These are phyloP conservation scores for Operophtera brumata DNA, from an alignment of 2,888 invertebrate species.

Conservation along the genomic window DNA sequence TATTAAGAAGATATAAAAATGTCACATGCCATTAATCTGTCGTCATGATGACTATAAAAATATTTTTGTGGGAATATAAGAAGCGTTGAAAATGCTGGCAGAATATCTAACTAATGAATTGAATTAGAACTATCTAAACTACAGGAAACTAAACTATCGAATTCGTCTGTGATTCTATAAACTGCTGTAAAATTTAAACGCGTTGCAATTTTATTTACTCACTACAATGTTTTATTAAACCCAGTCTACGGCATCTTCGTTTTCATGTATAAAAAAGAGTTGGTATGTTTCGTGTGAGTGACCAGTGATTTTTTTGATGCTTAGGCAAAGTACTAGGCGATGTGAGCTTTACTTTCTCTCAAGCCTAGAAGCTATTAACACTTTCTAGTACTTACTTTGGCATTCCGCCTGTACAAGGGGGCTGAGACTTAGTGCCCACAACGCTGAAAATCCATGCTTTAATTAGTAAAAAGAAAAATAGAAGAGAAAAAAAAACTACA, in stretches of 20 bases:
- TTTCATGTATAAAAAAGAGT: constrained; percentile 33
- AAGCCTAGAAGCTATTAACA: constrained; percentile 53
- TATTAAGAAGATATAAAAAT: background rate
- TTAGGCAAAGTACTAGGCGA: constrained; percentile 24
- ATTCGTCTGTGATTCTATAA: constrained; percentile 11
- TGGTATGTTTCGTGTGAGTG: constrained; percentile 22
- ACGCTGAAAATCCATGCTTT: constrained; percentile 80
- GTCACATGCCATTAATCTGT: background rate
- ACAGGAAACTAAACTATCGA: constrained; percentile 2
- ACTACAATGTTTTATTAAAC: constrained; percentile 37
- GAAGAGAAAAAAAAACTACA: constrained; percentile 48
- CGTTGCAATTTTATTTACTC: constrained; percentile 14
- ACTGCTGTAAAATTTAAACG: constrained; percentile 19
- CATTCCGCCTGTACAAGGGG: constrained; percentile 79
- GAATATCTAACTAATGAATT: constrained; percentile 4
- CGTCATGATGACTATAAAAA: background rate
- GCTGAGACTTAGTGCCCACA: constrained; percentile 77
- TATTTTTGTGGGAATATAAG: constrained; percentile 5
- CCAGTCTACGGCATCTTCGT: constrained; percentile 53
- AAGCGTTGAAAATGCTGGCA: constrained; percentile 18
- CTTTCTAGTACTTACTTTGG: constrained; percentile 72
- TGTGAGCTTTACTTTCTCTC: constrained; percentile 38
- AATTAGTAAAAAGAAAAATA: constrained; percentile 71
- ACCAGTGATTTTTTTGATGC: constrained; percentile 23
- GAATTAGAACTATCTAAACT: constrained; percentile 3